Conservation (phyloP, 2,113 vertebrate genomes). For the Galeopterus variegatus region DNA sequence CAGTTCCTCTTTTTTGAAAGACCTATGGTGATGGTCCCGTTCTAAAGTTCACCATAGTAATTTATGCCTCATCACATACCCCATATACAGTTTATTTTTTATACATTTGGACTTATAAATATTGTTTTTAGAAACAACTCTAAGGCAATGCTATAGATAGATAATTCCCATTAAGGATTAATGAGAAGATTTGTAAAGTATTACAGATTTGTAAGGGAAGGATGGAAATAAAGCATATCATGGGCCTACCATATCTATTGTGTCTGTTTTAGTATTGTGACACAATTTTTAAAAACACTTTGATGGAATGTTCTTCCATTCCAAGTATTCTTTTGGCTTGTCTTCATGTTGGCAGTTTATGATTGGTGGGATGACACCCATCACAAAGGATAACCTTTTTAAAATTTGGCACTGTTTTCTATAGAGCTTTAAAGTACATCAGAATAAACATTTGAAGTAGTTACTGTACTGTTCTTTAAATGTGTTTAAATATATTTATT, state of each 20-base stretch:
- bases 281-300: slow-evolving; percentile 55
- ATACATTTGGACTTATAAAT: slow-evolving; percentile 11
- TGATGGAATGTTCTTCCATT: background rate
- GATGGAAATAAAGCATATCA: background rate
- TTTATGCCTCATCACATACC: background rate
- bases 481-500: background rate
- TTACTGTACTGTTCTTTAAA: background rate
- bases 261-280: slow-evolving; percentile 13
- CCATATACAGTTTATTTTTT: background rate
- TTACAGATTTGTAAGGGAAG: background rate
- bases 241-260: background rate
- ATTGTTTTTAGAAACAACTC: background rate
- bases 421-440: background rate
- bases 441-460: slow-evolving; percentile 41
- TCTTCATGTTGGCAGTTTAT: background rate
- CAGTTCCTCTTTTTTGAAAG: slow-evolving; percentile 23
- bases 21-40: background rate
- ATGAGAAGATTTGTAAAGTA: background rate
- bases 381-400: background rate
- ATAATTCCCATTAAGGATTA: background rate
- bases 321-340: slow-evolving; percentile 24
- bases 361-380: background rate
- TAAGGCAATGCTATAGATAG: background rate
- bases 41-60: background rate
- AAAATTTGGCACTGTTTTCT: slow-evolving; percentile 2